Base-by-base conservation (phyloP, 1,140 invertebrate species). In the Globodera ellingtonae region DNA sequence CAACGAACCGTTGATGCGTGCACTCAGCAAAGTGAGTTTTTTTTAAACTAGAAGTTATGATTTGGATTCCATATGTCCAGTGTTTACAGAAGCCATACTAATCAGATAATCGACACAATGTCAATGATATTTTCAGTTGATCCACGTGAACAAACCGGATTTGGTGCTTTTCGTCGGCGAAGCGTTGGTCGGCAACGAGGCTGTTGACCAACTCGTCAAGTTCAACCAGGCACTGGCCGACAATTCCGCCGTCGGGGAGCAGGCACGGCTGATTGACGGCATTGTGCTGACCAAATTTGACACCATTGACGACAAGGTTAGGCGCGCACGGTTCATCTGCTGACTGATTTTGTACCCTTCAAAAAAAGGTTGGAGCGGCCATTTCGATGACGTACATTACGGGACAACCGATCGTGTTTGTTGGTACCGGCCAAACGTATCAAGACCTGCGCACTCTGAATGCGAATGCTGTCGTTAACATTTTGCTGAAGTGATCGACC, bases 351-450 rank as follows among this genome's bases (percentile, higher is more conserved):
- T 47, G 10, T 21, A 75, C n/a, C 6, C 3, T 74, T 6, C 15
- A 52, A 74, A 44, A 59, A 21, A 15, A 95, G 94, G 96, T 99
- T 72, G 98, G 98, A 44, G 97, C 98, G 74, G 97, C 98, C 67
- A 97, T 99, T 85, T 99, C 97, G 9, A 99, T 99, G 98, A 98
- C 97, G 0, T 99, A 99, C 89, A 98, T 98, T 78, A 99, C 98
- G 52, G 98, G 98, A 8, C 97, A 99, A 90, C 98, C 98, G 0
- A 99, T 99, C 82, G 95, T 99, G 46, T 99, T 99, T 90, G 97
- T 99, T 46, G 98, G 98, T 24, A 99, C 97, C 67, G 98, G 98
- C 6, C 98, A 99, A 91, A 99, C 97, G 0, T 99, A 99, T 90
- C 95, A 95, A 0, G 98, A 99, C 91, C 91, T 99, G 75, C 96